Evolutionary conservation across 2,797 vertebrate species (phyloP), one percentile per base, ranked within the genome.

Genomic region (Rhabdophis nuchalis): DNA sequence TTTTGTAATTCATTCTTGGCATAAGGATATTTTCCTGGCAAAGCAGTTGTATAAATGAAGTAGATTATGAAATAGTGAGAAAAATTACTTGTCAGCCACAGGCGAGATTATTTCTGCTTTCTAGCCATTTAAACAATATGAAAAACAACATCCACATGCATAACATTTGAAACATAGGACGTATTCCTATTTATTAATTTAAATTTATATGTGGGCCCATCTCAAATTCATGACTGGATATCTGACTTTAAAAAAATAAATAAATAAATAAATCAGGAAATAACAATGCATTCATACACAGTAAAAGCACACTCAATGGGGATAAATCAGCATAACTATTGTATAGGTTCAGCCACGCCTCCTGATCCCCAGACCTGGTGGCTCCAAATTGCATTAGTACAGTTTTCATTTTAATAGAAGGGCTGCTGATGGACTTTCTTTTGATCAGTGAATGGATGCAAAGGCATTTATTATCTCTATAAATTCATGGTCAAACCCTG

Each of bases 1-100:
- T 86, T 72, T 72, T 36, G 9, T 85, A 93, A 27, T 3, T 93
- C 0, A 1, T 92, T 94, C 41, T 87, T 92, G 56, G 36, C 92
- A 58, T 64, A 29, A 91, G 93, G 53, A 94, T 68, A 54, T 93
- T 92, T 92, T 92, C 86, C 90, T 77, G 90, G 85, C 32, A 92
- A 93, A 93, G 86, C 90, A 94, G 85, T 92, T 92, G 60, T 88
- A 52, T 25, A 11, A 29, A 5, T 61, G 54, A 88, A 82, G 88
- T 12, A 32, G 1, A 13, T 92, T 54, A 91, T 87, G 5, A 10
- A n/a, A 91, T 60, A 56, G 23, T 89, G n/a, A 25, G 0, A 7
- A 60, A 1, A 88, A 87, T 0, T 64, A 41, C 12, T 72, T 72
- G 3, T 4, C 32, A 85, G 50, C 18, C 50, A 12, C 23, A 29